These are phyloP conservation scores for Perca flavescens DNA, from an alignment of 2,113 vertebrate species.

Conservation along the genomic window DNA sequence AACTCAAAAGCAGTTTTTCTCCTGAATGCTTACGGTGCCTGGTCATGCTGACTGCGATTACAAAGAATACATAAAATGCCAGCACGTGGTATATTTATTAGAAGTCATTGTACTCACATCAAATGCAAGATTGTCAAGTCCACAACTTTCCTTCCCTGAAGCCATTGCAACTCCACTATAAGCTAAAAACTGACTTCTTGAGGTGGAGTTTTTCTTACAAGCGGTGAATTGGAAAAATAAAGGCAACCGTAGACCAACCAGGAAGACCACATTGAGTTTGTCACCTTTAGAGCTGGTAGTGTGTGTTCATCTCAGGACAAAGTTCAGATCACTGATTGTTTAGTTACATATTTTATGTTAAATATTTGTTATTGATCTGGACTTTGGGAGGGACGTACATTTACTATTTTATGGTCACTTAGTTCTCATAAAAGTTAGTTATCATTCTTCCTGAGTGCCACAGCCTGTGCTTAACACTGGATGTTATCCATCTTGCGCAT, in stretches of 20 bases:
- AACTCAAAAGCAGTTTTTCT: neutral
- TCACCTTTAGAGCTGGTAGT: neutral
- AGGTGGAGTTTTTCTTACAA: neutral
- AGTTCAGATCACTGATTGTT: neutral
- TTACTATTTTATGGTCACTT: too few species aligned
- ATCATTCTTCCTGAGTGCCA: too few species aligned
- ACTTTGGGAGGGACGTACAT: too few species aligned
- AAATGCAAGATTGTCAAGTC: conserved; percentile 38
- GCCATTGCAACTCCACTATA: conserved; percentile 19
- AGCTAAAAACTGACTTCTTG: neutral
- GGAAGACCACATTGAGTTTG: neutral
- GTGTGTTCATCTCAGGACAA: neutral
- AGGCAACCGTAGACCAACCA: neutral
- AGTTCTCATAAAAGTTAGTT: too few species aligned
- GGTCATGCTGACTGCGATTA: neutral
- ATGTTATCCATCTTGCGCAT: too few species aligned
- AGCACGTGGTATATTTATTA: neutral
- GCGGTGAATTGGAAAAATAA: neutral
- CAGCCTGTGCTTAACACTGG: too few species aligned
- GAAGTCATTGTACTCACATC: conserved; percentile 52
- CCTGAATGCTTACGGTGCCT: neutral
- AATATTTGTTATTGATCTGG: too few species aligned
- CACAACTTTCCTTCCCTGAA: neutral
- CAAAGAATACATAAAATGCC: neutral
- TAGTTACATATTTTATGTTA: neutral